Conservation (phyloP, 1,140 invertebrate species). For the Caenorhabditis latens region DNA sequence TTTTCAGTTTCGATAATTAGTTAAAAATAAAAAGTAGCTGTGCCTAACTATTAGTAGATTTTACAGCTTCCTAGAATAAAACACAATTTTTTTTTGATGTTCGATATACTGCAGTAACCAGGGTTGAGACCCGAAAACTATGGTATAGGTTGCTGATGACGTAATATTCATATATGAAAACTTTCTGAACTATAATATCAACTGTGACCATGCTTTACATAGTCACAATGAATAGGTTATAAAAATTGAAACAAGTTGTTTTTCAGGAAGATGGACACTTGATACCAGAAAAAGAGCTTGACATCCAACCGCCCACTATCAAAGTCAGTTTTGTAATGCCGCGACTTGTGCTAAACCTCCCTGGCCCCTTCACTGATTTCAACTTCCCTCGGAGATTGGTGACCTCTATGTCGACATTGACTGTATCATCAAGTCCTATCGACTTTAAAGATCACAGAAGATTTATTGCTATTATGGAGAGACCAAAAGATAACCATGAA, state of each 20-base stretch:
- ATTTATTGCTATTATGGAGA: neutral
- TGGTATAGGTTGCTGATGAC: too few species aligned
- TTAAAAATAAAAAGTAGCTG: too few species aligned
- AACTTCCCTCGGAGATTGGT: slow-evolving; percentile 67
- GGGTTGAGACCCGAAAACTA: too few species aligned
- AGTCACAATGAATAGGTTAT: too few species aligned
- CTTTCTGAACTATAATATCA: too few species aligned
- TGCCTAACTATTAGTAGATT: too few species aligned
- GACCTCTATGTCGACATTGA: slow-evolving; percentile 65
- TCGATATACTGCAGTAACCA: too few species aligned
- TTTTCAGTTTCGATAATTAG: too few species aligned
- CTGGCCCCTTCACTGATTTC: slow-evolving; percentile 60
- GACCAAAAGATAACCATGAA: neutral
- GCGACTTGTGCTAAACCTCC: slow-evolving; percentile 65
- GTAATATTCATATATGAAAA: too few species aligned
- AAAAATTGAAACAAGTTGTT: neutral
- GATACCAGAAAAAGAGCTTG: slow-evolving; percentile 21
- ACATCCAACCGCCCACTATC: slow-evolving; percentile 63
- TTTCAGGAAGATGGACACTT: slow-evolving; percentile 30
- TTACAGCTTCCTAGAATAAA: too few species aligned
- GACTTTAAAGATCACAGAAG: slow-evolving; percentile 31
- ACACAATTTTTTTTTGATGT: too few species aligned
- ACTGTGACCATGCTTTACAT: too few species aligned
- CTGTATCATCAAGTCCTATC: slow-evolving; percentile 31
- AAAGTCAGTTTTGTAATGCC: slow-evolving; percentile 71